phyloP scores from a whole-genome alignment of 1,140 invertebrate genomes.

The Monochamus saltuarius region DNA sequence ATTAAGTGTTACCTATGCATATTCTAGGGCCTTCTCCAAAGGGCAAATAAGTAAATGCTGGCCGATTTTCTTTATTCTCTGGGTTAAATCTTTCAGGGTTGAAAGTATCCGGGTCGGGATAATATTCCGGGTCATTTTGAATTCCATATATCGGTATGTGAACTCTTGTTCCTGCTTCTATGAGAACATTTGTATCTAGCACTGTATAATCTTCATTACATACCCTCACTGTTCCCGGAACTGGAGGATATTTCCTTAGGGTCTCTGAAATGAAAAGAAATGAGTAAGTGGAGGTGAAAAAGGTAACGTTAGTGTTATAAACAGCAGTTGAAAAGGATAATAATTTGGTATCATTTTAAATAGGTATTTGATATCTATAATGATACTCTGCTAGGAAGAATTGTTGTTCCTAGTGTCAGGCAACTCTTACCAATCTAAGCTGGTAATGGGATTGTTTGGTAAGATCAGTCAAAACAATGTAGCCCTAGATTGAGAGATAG shows the following conservation, averaged over 20 bases:
- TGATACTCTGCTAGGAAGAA: too few species aligned
- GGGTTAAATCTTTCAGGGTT: slow-evolving; percentile 55
- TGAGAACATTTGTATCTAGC: slow-evolving; percentile 34
- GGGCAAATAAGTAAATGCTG: slow-evolving; percentile 56
- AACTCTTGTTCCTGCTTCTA: slow-evolving; percentile 49
- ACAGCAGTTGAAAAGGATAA: too few species aligned
- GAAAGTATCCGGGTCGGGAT: slow-evolving; percentile 59
- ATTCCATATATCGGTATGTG: slow-evolving; percentile 44
- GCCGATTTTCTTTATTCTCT: slow-evolving; percentile 48
- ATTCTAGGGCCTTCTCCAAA: slow-evolving; percentile 61
- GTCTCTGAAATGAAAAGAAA: slow-evolving; percentile 49
- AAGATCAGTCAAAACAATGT: too few species aligned
- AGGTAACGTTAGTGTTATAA: too few species aligned
- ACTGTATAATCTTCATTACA: slow-evolving; percentile 42
- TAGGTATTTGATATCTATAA: too few species aligned
- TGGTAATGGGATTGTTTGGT: too few species aligned
- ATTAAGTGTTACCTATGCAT: slow-evolving; percentile 57
- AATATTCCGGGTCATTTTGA: slow-evolving; percentile 55
- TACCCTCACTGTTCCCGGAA: slow-evolving; percentile 34
- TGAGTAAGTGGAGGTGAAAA: too few species aligned
- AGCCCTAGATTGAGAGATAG: too few species aligned
- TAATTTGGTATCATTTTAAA: too few species aligned
- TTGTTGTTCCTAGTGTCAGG: too few species aligned
- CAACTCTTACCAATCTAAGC: too few species aligned
- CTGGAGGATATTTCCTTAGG: slow-evolving; percentile 53